Evolutionary conservation across 1,140 invertebrate genomes (phyloP).

Genomic region (Coelopa frigida): DNA sequence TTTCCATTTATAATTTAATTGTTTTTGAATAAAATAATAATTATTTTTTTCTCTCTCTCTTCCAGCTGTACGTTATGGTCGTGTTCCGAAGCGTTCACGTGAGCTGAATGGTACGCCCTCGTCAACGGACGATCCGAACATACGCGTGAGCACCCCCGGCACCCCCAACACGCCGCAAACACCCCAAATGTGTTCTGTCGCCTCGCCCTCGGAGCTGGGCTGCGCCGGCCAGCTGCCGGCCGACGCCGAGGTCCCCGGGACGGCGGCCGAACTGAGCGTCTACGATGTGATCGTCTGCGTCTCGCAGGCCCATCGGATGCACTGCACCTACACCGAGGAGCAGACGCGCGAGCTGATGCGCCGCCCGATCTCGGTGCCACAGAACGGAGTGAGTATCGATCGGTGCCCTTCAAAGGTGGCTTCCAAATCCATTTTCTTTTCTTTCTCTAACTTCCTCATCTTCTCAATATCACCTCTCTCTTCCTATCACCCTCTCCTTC

Average conservation of each 20-base stretch:
- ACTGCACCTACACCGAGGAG: conserved; percentile 87
- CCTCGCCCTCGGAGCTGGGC: conserved; percentile 41
- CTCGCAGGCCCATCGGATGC: conserved; percentile 80
- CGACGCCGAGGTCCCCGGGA: conserved; percentile 39
- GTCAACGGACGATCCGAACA: conserved; percentile 35
- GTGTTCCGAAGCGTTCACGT: conserved; percentile 87
- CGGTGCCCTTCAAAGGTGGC: background rate
- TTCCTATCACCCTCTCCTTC: background rate
- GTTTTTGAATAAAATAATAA: conserved; percentile 1
- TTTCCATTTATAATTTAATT: background rate
- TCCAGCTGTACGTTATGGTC: conserved; percentile 88
- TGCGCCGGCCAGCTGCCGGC: conserved; percentile 37
- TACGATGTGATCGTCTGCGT: conserved; percentile 84
- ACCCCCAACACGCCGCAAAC: conserved; percentile 42
- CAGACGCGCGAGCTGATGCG: conserved; percentile 64
- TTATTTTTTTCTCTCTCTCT: conserved; percentile 5
- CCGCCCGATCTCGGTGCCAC: conserved; percentile 43
- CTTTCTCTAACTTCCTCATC: background rate
- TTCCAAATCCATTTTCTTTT: background rate
- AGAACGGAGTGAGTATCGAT: conserved; percentile 41
- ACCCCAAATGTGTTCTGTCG: conserved; percentile 46
- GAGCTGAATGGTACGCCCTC: conserved; percentile 55
- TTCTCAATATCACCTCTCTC: background rate
- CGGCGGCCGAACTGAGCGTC: conserved; percentile 53
- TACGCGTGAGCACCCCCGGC: conserved; percentile 34